phyloP scores from a whole-genome alignment of 2,888 invertebrate species.

The Synanthedon vespiformis region DNA sequence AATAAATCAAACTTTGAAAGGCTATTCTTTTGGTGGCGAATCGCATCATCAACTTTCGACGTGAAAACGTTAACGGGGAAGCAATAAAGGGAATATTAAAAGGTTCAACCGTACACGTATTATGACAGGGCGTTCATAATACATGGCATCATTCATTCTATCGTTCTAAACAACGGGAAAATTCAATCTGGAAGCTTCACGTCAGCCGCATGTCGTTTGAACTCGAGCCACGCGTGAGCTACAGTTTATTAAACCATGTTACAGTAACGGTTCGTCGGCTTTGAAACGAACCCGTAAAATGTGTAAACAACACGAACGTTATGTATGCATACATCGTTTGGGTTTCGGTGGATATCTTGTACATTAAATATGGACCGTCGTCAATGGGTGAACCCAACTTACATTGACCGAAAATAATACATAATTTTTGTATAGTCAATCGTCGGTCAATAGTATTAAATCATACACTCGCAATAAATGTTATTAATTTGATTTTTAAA shows the following conservation, averaged over 20 bases:
- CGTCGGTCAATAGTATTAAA: too few relatives aligned
- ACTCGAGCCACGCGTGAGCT: slow-evolving; percentile 14
- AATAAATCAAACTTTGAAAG: slow-evolving; percentile 10
- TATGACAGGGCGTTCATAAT: slow-evolving; percentile 13
- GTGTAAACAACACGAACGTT: neutral
- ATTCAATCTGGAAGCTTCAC: slow-evolving; percentile 18
- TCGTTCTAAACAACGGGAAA: slow-evolving; percentile 17
- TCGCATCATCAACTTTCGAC: slow-evolving; percentile 5
- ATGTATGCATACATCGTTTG: neutral
- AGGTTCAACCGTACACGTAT: slow-evolving; percentile 9
- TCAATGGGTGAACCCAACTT: too few relatives aligned
- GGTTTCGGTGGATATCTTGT: too few relatives aligned
- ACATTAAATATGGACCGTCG: too few relatives aligned
- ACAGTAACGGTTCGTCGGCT: neutral
- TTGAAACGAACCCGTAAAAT: neutral
- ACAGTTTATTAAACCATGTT: slow-evolving; percentile 21
- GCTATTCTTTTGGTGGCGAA: slow-evolving; percentile 9
- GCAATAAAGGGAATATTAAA: slow-evolving; percentile 20
- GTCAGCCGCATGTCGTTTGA: slow-evolving; percentile 5
- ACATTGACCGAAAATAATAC: too few relatives aligned
- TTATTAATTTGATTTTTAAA: too few relatives aligned
- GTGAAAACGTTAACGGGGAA: slow-evolving; percentile 14
- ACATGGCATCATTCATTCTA: slow-evolving; percentile 19
- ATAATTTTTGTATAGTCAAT: too few relatives aligned
- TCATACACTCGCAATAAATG: too few relatives aligned